A percentile compares a stretch with the other conserved stretches of the same genome.
Evolutionary conservation across 2,888 invertebrate species (phyloP).

Genomic region (Ferdinandea cuprea): DNA sequence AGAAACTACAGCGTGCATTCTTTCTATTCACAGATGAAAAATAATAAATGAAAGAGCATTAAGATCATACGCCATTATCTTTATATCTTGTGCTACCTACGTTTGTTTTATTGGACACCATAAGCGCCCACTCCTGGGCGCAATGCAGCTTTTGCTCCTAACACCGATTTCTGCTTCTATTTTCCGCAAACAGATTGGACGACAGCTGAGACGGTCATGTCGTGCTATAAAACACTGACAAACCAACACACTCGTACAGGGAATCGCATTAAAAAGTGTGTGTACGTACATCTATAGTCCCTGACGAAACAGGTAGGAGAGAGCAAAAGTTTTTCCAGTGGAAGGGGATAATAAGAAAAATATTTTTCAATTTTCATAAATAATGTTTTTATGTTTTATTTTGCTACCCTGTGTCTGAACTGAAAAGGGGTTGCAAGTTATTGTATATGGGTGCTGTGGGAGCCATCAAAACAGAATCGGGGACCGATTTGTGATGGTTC

Average conservation of each 20-base stretch:
- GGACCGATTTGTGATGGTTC: conserved; percentile 63
- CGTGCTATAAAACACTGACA: not conserved
- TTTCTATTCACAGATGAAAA: conserved; percentile 45
- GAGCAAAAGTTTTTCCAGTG: conserved; percentile 23
- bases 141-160: conserved; percentile 10
- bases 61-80: conserved; percentile 66
- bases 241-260: not conserved
- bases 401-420: conserved; percentile 13
- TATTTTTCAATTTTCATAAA: conserved; percentile 80
- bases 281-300: conserved; percentile 14
- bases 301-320: conserved; percentile 36
- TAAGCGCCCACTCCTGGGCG: conserved; percentile 44
- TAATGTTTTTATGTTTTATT: conserved; percentile 77
- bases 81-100: conserved; percentile 34
- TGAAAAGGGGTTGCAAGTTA: conserved; percentile 55
- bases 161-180: conserved; percentile 13
- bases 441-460: conserved; percentile 74
- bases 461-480: conserved; percentile 71
- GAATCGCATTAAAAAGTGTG: conserved; percentile 41
- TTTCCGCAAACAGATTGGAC: conserved; percentile 9
- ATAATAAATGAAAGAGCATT: conserved; percentile 67
- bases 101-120: conserved; percentile 68
- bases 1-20: conserved; percentile 48
- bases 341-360: conserved; percentile 75
- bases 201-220: conserved; percentile 2